Evolutionary conservation across 2,797 vertebrate genomes (phyloP), one percentile per base, ranked within the genome.

Genomic region (Tapera naevia): DNA sequence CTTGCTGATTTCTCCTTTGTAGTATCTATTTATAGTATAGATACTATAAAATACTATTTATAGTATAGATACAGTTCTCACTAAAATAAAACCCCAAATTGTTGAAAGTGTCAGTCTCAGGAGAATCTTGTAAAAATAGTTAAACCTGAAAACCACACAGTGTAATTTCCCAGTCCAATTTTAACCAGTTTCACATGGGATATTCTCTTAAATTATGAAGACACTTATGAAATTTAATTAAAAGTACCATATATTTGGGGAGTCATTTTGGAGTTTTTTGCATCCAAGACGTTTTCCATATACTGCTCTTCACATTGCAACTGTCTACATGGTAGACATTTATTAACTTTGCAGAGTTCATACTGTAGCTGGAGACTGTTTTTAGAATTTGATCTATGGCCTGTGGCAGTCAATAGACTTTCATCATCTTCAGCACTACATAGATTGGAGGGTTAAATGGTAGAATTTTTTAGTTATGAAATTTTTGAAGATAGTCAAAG

Each of bases 341-440:
- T 86, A 94, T 95, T 97, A 97, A 97, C 93, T 94, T 91, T 39
- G 80, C 79, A 65, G 92, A 75, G 80, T 75, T 91, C 91, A 66
- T 92, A 89, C 92, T 73, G 91, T 94, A 95, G 95, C 70, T 0
- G 5, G 51, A 86, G 39, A 72, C 82, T 65, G 69, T 18, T 95
- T 95, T 95, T 93, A 92, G 87, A 95, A 88, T 86, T 93, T 95
- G 93, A 89, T 94, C 91, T 82, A 32, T 91, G 76, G 91, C 76
- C 92, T 80, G 58, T 75, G 41, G 89, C 89, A 94, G 91, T 93
- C 91, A 88, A 89, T 53, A 93, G 88, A 81, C 87, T 93, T 95
- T 94, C 89, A 95, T 88, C 83, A 92, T 48, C 53, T 51, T 84
- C 56, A 84, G 67, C 32, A 54, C 21, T 80, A 62, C 58, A 66